Evolutionary conservation across 1,140 invertebrate species (phyloP).

Genomic region (Neocloeon triangulifer): DNA sequence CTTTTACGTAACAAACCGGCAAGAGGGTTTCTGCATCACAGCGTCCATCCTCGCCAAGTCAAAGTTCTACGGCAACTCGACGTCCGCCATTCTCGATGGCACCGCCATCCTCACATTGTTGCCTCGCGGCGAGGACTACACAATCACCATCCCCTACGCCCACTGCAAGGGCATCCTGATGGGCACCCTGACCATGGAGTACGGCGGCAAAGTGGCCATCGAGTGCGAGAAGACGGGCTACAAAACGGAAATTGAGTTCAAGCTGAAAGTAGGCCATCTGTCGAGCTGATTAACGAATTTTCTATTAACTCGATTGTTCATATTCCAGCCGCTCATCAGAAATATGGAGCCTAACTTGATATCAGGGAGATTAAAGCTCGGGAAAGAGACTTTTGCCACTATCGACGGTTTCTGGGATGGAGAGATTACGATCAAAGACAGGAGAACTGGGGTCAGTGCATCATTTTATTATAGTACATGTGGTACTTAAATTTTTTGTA

Average conservation of each 20-base stretch:
- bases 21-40: slow-evolving; percentile 80
- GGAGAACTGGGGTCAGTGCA: slow-evolving; percentile 39
- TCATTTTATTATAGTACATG: no score
- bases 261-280: slow-evolving; percentile 48
- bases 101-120: slow-evolving; percentile 61
- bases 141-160: slow-evolving; percentile 79
- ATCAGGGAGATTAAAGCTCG: slow-evolving; percentile 61
- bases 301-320: slow-evolving; percentile 4
- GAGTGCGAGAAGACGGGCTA: slow-evolving; percentile 86
- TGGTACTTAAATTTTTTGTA: no score
- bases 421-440: slow-evolving; percentile 59
- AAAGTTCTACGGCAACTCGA: slow-evolving; percentile 90
- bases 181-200: slow-evolving; percentile 84
- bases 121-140: slow-evolving; percentile 74
- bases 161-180: slow-evolving; percentile 91
- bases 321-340: slow-evolving; percentile 73
- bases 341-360: slow-evolving; percentile 66
- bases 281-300: no score
- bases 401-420: slow-evolving; percentile 85
- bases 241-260: slow-evolving; percentile 75
- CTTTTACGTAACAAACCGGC: slow-evolving; percentile 82
- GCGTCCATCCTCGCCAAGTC: slow-evolving; percentile 81
- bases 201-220: slow-evolving; percentile 73
- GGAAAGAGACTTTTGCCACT: slow-evolving; percentile 66
- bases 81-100: slow-evolving; percentile 80